These are phyloP conservation scores for Dinothrombium tinctorium DNA, from an alignment of 1,140 invertebrate genomes.

Conservation along the genomic window DNA sequence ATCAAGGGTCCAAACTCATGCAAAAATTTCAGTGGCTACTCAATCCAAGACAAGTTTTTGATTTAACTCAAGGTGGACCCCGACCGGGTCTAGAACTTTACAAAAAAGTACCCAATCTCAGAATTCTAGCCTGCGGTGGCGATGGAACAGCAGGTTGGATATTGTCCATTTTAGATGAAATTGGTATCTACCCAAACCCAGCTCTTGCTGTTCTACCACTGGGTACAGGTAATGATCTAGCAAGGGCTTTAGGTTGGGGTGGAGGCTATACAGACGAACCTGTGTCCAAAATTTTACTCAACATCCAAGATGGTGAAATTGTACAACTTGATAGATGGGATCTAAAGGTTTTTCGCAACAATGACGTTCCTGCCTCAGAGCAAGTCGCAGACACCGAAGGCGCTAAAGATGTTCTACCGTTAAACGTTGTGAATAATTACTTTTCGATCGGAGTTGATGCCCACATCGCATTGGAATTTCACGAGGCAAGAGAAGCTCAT, in stretches of 20 bases:
- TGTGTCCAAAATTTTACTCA: conserved; percentile 71
- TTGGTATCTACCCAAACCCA: conserved; percentile 49
- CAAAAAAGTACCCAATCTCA: conserved; percentile 33
- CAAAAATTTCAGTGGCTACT: conserved; percentile 38
- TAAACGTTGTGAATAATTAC: conserved; percentile 96
- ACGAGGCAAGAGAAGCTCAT: conserved; percentile 92
- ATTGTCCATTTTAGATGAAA: conserved; percentile 61
- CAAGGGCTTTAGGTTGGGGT: conserved; percentile 80
- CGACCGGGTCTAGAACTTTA: conserved; percentile 40
- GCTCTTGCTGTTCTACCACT: conserved; percentile 81
- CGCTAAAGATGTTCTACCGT: conserved; percentile 33
- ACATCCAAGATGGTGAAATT: conserved; percentile 72
- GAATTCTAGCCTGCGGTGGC: conserved; percentile 34
- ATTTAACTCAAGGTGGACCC: conserved; percentile 84
- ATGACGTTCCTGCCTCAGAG: conserved; percentile 23
- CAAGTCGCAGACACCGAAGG: conserved; percentile 2
- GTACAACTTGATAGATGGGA: conserved; percentile 72
- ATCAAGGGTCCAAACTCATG: conserved; percentile 35
- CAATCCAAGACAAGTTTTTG: conserved; percentile 53
- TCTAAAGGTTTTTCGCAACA: conserved; percentile 55
- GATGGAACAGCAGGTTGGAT: conserved; percentile 42
- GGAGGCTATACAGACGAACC: conserved; percentile 92
- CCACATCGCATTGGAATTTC: conserved; percentile 90
- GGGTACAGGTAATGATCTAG: conserved; percentile 91
- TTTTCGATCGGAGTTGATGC: conserved; percentile 94